Evolutionary conservation across 2,113 vertebrate species (phyloP), one percentile per base, ranked within the genome.

Genomic region (Corvus cornix): DNA sequence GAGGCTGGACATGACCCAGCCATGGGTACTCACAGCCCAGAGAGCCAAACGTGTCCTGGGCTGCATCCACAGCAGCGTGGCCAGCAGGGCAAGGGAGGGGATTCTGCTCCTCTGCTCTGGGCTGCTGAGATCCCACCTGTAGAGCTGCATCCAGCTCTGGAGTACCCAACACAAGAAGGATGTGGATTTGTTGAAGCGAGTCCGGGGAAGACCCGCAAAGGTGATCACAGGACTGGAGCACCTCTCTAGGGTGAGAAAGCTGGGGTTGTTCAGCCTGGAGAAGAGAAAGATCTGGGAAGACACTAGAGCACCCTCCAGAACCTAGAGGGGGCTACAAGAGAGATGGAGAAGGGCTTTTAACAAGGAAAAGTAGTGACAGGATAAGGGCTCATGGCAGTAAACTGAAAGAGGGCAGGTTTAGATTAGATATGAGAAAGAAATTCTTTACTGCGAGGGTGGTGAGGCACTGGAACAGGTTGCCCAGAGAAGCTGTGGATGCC

Each of bases 41-140:
- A 87, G 7, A 69, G 27, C 5, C 35, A 69, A n/a, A 28, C 0
- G 0, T 44, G 20, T n/a, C 62, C 41, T 43, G 53, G 31, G 31
- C 41, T 86, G 27, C 27, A 37, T 7, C 55, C 6, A 30, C 1
- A 62, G 31, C 49, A n/a, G 19, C 0, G 0, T 18, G 27, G 39
- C 0, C 41, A 68, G 22, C 3, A n/a, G 55, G 31, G 18, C 0
- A 0, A 30, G 22, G 37, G 10, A 56, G 28, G 11, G 21, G 13
- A 39, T 75, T 91, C 31, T 75, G 27, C 16, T 16, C 15, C 26
- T 59, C 52, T 85, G 6, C 74, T 77, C 43, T 30, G 16, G 23
- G 51, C 60, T 72, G 20, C 1, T 73, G 24, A 49, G 69, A 33
- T 6, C 31, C 55, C 27, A 24, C 2, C 55, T 33, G 31, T 10